Base-by-base conservation (phyloP, 2,113 vertebrate genomes). In the Percina caprodes region DNA sequence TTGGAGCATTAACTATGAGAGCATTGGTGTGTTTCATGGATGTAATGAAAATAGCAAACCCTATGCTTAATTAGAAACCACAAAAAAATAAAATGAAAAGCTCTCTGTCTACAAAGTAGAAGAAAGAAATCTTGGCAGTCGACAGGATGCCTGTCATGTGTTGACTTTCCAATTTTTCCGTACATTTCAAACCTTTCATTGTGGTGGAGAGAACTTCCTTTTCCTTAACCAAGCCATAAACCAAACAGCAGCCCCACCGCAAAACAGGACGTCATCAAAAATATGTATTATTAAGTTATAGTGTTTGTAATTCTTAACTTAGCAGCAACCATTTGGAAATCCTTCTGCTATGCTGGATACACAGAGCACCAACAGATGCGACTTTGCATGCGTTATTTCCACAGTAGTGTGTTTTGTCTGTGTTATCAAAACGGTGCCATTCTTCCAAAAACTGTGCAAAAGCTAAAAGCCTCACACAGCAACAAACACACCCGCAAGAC, bases 181-280 rank as follows among this genome's bases (percentile, higher is more conserved):
- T 10, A 66, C 15, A 30, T 26, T 49, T 7, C 6, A 18, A 69
- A 59, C 12, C 5, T 19, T 54, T 51, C 19, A 63, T 18, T 73
- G 60, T 52, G 60, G 19, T 14, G 16, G 3, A 33, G 52, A 72
- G 9, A 70, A 61, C 35, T 26, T 54, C 11, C 21, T 48, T 21
- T 21, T 58, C 66, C 4, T 58, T 56, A 61, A 60, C 35, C 24
- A 45, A 35, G 61, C 61, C 21, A 67, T 60, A 85, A 54, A 70
- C 58, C 73, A 16, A 45, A 60, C 15, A 10, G 26, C 59, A 65
- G 52, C 33, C 33, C 26, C 18, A n/a, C 18, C 60, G n/a, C 65
- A 65, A 46, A 54, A 35, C 14, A 69, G 14, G 51, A 52, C 3
- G 19, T 58, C 68, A 46, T 8, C 69, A 35, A 49, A 80, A 77